Conservation (phyloP, 2,888 invertebrate species). For the Habroteleia sp. region DNA sequence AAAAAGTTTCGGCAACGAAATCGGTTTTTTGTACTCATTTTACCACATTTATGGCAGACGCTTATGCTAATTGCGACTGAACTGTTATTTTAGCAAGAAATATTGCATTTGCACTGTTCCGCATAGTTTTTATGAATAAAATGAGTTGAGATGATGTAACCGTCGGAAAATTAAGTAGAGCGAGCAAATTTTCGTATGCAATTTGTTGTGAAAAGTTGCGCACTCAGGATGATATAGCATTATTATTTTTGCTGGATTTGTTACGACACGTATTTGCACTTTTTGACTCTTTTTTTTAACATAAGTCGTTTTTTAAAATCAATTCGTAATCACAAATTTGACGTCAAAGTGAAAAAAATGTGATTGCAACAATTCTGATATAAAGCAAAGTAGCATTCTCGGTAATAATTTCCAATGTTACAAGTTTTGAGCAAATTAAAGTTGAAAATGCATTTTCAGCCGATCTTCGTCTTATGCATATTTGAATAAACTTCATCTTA, state of each 20-base stretch:
- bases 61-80: conserved; percentile 28
- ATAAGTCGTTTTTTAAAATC: too few species aligned
- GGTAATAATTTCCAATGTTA: conserved; percentile 29
- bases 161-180: conserved; percentile 18
- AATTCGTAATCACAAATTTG: too few species aligned
- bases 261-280: too few species aligned
- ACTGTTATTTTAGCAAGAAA: conserved; percentile 11
- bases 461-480: conserved; percentile 35
- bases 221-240: conserved; percentile 7
- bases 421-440: conserved; percentile 35
- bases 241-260: conserved; percentile 10
- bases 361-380: conserved; percentile 21
- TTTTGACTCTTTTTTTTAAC: too few species aligned
- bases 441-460: conserved; percentile 32
- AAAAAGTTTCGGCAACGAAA: conserved; percentile 41
- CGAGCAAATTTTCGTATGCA: conserved; percentile 17
- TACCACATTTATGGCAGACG: conserved; percentile 1
- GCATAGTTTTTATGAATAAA: conserved; percentile 31
- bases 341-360: conserved; percentile 4
- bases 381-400: conserved; percentile 21
- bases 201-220: background rate
- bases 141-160: conserved; percentile 7
- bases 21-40: conserved; percentile 16
- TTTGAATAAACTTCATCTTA: conserved; percentile 45
- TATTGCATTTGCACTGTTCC: background rate